Conservation (phyloP, 2,888 invertebrate species). For the Macropis europaea region DNA sequence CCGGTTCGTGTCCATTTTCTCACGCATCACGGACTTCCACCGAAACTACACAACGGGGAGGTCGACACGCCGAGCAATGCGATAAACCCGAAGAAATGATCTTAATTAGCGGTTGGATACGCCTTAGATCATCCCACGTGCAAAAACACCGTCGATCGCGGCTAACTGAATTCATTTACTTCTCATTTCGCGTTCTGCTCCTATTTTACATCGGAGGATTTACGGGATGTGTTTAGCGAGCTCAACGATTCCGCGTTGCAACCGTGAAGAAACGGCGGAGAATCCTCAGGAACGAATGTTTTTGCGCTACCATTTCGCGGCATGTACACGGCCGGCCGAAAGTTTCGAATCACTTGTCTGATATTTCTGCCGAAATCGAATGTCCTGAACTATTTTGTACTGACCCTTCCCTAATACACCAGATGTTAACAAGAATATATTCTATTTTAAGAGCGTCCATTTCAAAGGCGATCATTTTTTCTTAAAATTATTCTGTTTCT, state of each 20-base stretch:
- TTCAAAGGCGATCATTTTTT: too few relatives aligned
- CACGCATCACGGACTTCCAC: conserved; percentile 61
- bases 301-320: conserved; percentile 2
- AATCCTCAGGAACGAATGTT: neutral
- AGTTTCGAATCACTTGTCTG: too few relatives aligned
- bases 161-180: conserved; percentile 40
- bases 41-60: conserved; percentile 50
- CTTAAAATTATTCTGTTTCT: too few relatives aligned
- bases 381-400: too few relatives aligned
- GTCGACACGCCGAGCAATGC: conserved; percentile 28
- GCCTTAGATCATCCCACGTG: conserved; percentile 31
- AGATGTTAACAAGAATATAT: too few relatives aligned
- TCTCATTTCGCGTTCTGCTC: conserved; percentile 24
- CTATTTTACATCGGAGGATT: conserved; percentile 30
- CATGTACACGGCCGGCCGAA: too few relatives aligned
- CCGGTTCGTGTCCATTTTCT: conserved; percentile 66
- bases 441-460: too few relatives aligned
- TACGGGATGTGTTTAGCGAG: conserved; percentile 11
- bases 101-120: conserved; percentile 57
- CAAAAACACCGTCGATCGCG: conserved; percentile 27
- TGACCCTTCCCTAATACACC: too few relatives aligned
- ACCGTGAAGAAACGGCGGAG: neutral
- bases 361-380: too few relatives aligned
- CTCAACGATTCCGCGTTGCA: neutral
- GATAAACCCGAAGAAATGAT: conserved; percentile 54